phyloP scores from a whole-genome alignment of 2,797 vertebrate genomes.

The Meda fulgida region DNA sequence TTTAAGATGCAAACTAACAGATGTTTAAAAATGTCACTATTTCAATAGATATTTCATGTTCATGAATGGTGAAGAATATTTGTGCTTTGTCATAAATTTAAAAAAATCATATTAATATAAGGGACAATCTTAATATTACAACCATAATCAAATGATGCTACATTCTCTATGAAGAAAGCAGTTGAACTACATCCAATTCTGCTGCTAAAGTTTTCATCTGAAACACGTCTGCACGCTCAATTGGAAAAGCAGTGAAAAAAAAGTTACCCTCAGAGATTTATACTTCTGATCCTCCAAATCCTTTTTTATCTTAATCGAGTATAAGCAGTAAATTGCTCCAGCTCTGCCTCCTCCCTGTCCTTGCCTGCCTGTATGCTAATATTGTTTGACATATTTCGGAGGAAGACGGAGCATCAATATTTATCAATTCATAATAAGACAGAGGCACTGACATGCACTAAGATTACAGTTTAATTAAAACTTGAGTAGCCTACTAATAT shows the following conservation, averaged over 20 bases:
- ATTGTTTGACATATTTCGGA: slow-evolving; percentile 57
- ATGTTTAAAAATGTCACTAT: slow-evolving; percentile 42
- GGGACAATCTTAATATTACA: not conserved
- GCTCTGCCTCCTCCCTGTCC: slow-evolving; percentile 30
- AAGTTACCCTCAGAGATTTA: slow-evolving; percentile 48
- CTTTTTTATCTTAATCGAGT: slow-evolving; percentile 51
- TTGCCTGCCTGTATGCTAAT: slow-evolving; percentile 52
- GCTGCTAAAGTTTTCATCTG: slow-evolving; percentile 18
- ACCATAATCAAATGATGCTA: not conserved
- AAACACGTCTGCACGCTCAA: slow-evolving; percentile 21
- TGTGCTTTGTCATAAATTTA: not conserved
- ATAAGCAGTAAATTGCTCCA: slow-evolving; percentile 43
- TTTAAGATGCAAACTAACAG: slow-evolving; percentile 23
- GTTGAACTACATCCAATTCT: slow-evolving; percentile 24
- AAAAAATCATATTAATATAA: slow-evolving; percentile 7
- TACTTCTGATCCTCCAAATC: slow-evolving; percentile 42
- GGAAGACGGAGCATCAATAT: slow-evolving; percentile 67
- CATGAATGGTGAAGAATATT: not conserved
- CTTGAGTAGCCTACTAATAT: slow-evolving; percentile 72
- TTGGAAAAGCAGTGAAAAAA: slow-evolving; percentile 32
- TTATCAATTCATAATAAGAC: slow-evolving; percentile 73
- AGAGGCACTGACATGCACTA: slow-evolving; percentile 65
- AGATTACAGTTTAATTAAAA: slow-evolving; percentile 73
- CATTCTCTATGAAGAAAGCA: slow-evolving; percentile 4
- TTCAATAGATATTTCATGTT: slow-evolving; percentile 18